Evolutionary conservation across 1,140 invertebrate genomes (phyloP), one percentile per base, ranked within the genome.

Genomic region (Diorhabda carinulata): DNA sequence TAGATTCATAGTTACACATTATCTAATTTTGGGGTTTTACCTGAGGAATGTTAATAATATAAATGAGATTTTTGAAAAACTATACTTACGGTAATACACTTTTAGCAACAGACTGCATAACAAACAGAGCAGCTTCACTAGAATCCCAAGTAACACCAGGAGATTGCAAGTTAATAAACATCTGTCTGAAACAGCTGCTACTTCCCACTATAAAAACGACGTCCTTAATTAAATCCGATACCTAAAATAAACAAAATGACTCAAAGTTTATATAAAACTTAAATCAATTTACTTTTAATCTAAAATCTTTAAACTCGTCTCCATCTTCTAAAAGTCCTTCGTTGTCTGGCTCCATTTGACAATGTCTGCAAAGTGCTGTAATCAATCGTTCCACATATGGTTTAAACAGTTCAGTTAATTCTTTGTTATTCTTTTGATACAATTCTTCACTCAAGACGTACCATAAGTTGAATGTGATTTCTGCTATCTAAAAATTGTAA

Each of bases 391-490:
- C 94, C 71, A 98, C 90, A 79, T 97, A 94, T 0, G 95, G 95
- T 76, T 89, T 90, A 79, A 98, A 98, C 45, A 91, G 78, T 57
- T 86, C 84, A 42, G 91, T 95, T 2, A 97, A 78, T 1, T 87
- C 84, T 70, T 94, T 89, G 70, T 88, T 89, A 77, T 97, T 92
- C 74, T 90, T 90, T 74, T 95, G 91, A 80, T 98, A 98, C 0
- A 99, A 81, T 74, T 93, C 90, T 84, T 99, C 97, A 7, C 96
- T 98, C 57, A 99, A 81, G 47, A 93, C 86, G 82, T 97, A 98
- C 98, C 98, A 99, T 63, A 99, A 86, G 81, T 96, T 94, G 79
- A 99, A 99, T 3, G 96, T 98, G 69, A 98, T 95, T 83, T 98
- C 95, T 43, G 95, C 94, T 56, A 99, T 72, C 67, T 68, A 52